Evolutionary conservation across 2,888 invertebrate species (phyloP), one percentile per base, ranked within the genome.

Genomic region (Drosophila neonasuta): DNA sequence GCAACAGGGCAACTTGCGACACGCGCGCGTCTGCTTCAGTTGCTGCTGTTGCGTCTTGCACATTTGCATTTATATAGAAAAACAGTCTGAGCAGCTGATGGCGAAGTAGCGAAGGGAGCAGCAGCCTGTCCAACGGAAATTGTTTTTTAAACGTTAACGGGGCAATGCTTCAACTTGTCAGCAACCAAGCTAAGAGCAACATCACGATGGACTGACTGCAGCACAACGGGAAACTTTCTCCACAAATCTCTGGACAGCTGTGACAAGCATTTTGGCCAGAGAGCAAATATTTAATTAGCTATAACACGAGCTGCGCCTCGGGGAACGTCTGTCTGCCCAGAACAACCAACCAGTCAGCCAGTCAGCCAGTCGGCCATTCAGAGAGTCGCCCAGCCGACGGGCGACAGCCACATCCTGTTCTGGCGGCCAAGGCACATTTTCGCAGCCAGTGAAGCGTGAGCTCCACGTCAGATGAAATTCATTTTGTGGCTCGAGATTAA

Each of bases 221-320:
- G 45, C 34, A 42, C 29, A 62, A 62, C 49, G n/a, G 50, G 51
- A 77, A 71, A 71, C 58, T 79, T 79, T 63, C 51, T 41, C 4
- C 50, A 46, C 57, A 55, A 56, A 61, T 76, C 76, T 76, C 52
- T 41, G 58, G 59, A 49, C 67, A 68, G 62, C 79, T 68, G 73
- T 81, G 82, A 77, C 68, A 69, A 55, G 68, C 67, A 68, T 69
- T 71, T 68, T 44, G 66, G 61, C 49, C 71, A 69, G 57, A 66
- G 86, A 68, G 71, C 74, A 82, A 78, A 82, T 78, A 84, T 84
- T 87, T 84, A 84, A 84, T 84, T 85, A 87, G 76, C 67, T 52
- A 71, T 80, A 80, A 80, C 66, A 77, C 66, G 64, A 62, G 62
- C 46, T n/a, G 49, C 13, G 70, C 81, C 64, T 58, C 5, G 13